Evolutionary conservation across 2,797 vertebrate genomes (phyloP), one percentile per base, ranked within the genome.

Genomic region (Triplophysa bombifrons): DNA sequence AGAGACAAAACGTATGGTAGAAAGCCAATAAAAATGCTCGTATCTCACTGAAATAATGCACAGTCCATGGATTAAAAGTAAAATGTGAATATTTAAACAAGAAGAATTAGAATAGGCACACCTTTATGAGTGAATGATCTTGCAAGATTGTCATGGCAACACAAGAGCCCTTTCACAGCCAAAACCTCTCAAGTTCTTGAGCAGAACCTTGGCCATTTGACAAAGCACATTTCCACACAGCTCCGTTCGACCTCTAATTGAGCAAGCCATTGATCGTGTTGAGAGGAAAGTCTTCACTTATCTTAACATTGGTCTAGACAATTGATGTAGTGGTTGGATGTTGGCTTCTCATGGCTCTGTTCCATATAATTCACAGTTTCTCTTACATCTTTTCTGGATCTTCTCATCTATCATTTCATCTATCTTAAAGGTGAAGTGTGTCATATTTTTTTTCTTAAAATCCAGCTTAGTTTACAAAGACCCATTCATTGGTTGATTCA

Each of bases 101-200:
- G 76, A 81, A 87, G 76, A 80, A 38, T 41, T 71, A 80, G 80
- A 72, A 86, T 86, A 86, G 86, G 89, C 87, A 89, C 88, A 88
- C 86, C 86, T 88, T 85, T 85, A 87, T 82, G 78, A 27, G 69
- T 75, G 79, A 90, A 87, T 80, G 80, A 88, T 83, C 82, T 85
- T 84, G 88, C 86, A 83, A 46, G 87, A 88, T 91, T 85, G 90
- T 90, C 90, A 92, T 90, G 90, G 91, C 85, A 91, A 92, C 89
- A 82, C 84, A 83, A 83, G 84, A 84, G 85, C 84, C 83, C 63
- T 80, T 83, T 80, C 69, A 81, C 55, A 63, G 66, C 55, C 64
- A 75, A 80, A 71, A 72, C 38, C 27, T 60, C 56, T 78, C 56
- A 56, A 56, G 60, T 58, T 70, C 66, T 75, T 14, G 34, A 58